Evolutionary conservation across 2,797 vertebrate species (phyloP).

Genomic region (Cryptoprocta ferox): DNA sequence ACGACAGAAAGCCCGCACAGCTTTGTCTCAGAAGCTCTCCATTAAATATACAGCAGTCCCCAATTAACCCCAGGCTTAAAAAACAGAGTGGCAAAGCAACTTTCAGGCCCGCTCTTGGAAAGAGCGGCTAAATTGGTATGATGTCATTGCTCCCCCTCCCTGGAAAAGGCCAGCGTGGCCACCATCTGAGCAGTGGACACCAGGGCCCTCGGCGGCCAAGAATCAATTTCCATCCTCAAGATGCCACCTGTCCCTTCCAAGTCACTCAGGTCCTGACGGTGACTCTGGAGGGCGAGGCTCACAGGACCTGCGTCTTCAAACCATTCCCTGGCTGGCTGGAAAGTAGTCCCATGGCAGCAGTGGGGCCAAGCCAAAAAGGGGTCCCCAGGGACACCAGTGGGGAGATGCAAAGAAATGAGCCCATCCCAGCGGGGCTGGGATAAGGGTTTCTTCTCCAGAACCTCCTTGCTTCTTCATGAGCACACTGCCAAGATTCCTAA

Average conservation of each 20-base stretch:
- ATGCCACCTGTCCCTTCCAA: slow-evolving; percentile 68
- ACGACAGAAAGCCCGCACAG: slow-evolving; percentile 78
- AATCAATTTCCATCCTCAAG: slow-evolving; percentile 31
- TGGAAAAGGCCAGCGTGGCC: slow-evolving; percentile 78
- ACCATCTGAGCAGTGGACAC: slow-evolving; percentile 76
- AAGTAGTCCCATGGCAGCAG: background rate
- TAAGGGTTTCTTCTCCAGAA: background rate
- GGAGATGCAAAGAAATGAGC: too few species aligned
- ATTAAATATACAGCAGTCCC: slow-evolving; percentile 82
- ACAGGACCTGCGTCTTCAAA: background rate
- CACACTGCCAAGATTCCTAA: too few species aligned
- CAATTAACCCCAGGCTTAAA: slow-evolving; percentile 86
- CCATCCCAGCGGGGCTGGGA: background rate
- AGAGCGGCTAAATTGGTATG: slow-evolving; percentile 73
- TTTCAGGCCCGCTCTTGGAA: slow-evolving; percentile 79
- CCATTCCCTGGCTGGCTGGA: background rate
- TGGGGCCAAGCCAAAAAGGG: background rate
- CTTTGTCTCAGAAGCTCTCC: slow-evolving; percentile 75
- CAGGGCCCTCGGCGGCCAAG: slow-evolving; percentile 66
- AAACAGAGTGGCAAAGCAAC: slow-evolving; percentile 49
- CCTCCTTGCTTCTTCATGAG: background rate
- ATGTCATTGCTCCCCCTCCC: slow-evolving; percentile 69
- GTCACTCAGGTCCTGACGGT: slow-evolving; percentile 46
- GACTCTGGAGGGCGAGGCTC: background rate
- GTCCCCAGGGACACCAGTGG: background rate